Percentiles rank a stretch among this genome's conserved stretches.
phyloP scores from a whole-genome alignment of 1,140 invertebrate genomes.

The Marisa cornuarietis region DNA sequence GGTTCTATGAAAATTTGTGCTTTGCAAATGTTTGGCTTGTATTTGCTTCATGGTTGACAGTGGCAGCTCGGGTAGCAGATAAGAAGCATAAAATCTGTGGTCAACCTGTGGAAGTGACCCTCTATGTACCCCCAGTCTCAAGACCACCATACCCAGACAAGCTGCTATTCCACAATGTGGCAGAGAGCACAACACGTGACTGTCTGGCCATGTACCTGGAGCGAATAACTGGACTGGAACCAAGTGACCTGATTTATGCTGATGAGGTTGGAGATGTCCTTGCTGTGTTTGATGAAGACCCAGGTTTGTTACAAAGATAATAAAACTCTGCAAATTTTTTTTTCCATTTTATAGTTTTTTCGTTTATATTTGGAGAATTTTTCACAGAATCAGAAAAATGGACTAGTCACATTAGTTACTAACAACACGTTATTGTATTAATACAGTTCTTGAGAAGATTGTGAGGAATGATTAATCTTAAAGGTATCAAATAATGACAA shows the following conservation, averaged over 20 bases:
- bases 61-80: constrained; percentile 1
- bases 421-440: no score
- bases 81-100: constrained; percentile 7
- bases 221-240: constrained; percentile 16
- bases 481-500: no score
- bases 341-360: no score
- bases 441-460: no score
- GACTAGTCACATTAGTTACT: no score
- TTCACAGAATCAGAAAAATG: no score
- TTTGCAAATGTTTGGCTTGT: no score
- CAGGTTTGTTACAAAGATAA: neutral
- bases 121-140: constrained; percentile 10
- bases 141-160: constrained; percentile 21
- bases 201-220: constrained; percentile 38
- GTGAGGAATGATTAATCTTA: no score
- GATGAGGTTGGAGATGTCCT: constrained; percentile 28
- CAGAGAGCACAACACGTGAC: constrained; percentile 30
- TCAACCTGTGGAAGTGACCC: neutral
- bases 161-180: constrained; percentile 29
- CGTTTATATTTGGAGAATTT: no score
- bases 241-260: constrained; percentile 27
- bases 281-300: constrained; percentile 9
- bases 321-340: no score
- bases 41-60: neutral
- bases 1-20: no score